Base-by-base conservation (phyloP, 1,140 invertebrate species). In the Leptopilina clavipes region DNA sequence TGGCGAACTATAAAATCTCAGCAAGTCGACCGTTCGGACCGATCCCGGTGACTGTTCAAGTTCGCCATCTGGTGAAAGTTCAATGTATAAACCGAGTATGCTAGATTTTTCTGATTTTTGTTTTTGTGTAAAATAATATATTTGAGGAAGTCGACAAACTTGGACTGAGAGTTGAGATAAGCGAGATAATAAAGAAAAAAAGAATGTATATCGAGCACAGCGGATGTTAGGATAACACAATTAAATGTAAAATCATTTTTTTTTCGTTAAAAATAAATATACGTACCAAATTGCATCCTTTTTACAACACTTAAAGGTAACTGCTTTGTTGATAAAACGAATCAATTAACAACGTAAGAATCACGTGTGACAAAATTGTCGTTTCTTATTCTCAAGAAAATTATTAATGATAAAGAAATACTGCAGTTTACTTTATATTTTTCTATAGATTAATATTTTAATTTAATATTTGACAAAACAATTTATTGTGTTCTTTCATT, bases 11-110 rank as follows among this genome's bases (percentile, higher is more conserved):
- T 80, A 81, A 82, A 84, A 85, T 73, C 80, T 83, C 76, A 80
- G 37, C 76, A 83, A 87, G 80, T 85, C 79, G 81, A 79, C 85
- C 81, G 81, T 81, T 87, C 82, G 82, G 71, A 79, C 81, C 73
- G 83, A 86, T 82, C 83, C 80, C 81, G 84, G 82, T 85, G 84
- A 86, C 84, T 85, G 77, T 77, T 76, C 75, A 82, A 77, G 22
- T 76, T 79, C 81, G 85, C 82, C 83, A 83, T 76, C 83, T 86
- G 72, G 72, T 18, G 40, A 74, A 73, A 48, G 52, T 54, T 56
- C 19, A 37, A 9, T 18, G 70, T 37, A 71, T 5, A 19, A n/a
- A 31, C 22, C n/a, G 17, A 19, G 17, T 6, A 1, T 31, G 25
- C 25, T 25, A 11, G 59, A 65, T 37, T 65, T 65, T 65, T 65